Base-by-base conservation (phyloP, 2,113 vertebrate species). In the Mastomys natalensis region DNA sequence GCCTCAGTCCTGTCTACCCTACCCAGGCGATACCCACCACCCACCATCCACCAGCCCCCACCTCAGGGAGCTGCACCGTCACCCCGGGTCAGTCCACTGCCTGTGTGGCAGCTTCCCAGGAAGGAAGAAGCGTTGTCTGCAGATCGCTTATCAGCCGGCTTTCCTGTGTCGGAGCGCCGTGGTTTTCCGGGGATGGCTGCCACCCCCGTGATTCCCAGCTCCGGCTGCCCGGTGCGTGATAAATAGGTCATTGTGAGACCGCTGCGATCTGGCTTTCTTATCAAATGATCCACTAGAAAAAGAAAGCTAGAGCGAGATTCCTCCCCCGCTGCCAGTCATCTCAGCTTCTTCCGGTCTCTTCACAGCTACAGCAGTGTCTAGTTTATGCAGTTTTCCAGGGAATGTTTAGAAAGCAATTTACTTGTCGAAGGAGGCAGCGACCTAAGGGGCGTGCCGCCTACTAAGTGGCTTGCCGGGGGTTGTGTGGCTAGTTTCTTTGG, bases 201-300 rank as follows among this genome's bases (percentile, higher is more conserved):
- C 98, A 98, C 98, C 98, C 98, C 98, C 98, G 98, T 97, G 98
- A 98, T 98, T 99, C 98, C 98, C 98, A 99, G 97, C 91, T 85
- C 0, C 1, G 81, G 89, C 91, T 86, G 96, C 88, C 2, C n/a
- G 40, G 94, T 91, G 93, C 85, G 85, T 96, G 96, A 98, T 98
- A 98, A 98, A 98, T 96, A 98, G 98, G 96, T 97, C 97, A 97
- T 98, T 98, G 98, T 98, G 96, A 95, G 96, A 74, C 95, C 1
- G 0, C 0, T 19, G 58, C 92, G 97, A 96, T 95, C 97, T 97
- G 97, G 97, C 96, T 97, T 98, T 92, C 98, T 98, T 98, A 98
- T 98, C 97, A 97, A 96, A 97, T 92, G 97, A 98, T 97, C 96
- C 55, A 34, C 96, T 70, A 87, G 91, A 87, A 87, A 89, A 76